Evolutionary conservation across 2,888 invertebrate species (phyloP), one percentile per base, ranked within the genome.

Genomic region (Dicycla oo): DNA sequence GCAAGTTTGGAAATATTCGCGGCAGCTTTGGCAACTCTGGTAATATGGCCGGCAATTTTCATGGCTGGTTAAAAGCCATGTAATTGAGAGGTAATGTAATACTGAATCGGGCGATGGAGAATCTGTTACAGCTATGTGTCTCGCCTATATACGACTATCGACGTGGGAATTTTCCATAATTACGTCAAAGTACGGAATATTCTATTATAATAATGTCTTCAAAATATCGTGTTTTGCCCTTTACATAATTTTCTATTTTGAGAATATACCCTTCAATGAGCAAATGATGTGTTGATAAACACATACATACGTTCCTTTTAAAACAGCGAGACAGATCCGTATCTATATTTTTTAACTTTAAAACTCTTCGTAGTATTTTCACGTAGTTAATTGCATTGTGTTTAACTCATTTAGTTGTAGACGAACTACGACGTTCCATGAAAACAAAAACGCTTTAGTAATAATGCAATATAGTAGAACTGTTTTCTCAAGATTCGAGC

Each of bases 311-410:
- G 10, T 43, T 60, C 20, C 38, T 30, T 30, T 58, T 30, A 13
- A 49, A 73, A 58, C 26, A 73, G 20, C 6, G 8, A 45, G 38
- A 51, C 30, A 30, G 13, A 49, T 20, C 54, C n/a, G 20, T 61
- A 20, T 11, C 34, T 47, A 10, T 13, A 51, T 40, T 47, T 38
- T 18, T 62, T 49, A 8, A n/a, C 51, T 51, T 23, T 23, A n/a
- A 43, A 43, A 11, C 18, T 10, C 20, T 57, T 11, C 30, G n/a
- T 20, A 67, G 62, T 75, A 68, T 64, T 63, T 68, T 76, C 77
- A 81, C 68, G 77, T 64, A 69, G 43, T 18, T 63, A 34, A 77
- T 53, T 80, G 47, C 47, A 80, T 77, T 63, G 56, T 58, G 8
- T 49, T 58, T 62, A 75, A 67, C 57, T 67, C 53, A 67, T 57